Conservation (phyloP, 2,113 vertebrate genomes). For the Rutilus rutilus region DNA sequence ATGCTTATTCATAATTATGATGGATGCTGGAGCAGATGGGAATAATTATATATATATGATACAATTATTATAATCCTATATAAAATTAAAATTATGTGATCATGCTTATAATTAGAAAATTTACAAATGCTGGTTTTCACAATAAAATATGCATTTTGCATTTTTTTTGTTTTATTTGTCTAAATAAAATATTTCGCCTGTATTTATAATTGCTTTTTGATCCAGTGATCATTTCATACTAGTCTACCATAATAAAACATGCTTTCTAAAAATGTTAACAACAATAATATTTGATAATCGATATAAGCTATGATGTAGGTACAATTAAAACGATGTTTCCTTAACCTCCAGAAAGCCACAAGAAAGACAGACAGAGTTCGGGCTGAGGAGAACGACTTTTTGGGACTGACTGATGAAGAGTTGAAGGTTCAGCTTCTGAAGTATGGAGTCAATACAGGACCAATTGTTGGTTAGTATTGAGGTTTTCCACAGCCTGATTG, state of each 20-base stretch:
- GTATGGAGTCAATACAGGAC: conserved; percentile 87
- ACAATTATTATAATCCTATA: too few species aligned
- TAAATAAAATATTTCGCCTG: too few species aligned
- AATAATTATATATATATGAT: too few species aligned
- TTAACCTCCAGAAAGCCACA: conserved; percentile 86
- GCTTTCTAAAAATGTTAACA: not conserved
- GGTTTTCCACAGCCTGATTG: not conserved
- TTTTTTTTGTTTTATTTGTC: too few species aligned
- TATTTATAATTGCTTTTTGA: too few species aligned
- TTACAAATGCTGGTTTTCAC: too few species aligned
- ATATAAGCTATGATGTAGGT: not conserved
- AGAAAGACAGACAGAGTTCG: conserved; percentile 93
- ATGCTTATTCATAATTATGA: too few species aligned
- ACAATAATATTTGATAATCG: too few species aligned
- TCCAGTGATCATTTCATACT: not conserved
- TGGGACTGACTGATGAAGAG: conserved; percentile 88
- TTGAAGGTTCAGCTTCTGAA: conserved; percentile 87
- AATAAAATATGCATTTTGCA: too few species aligned
- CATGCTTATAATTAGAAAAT: too few species aligned
- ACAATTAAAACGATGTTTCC: not conserved
- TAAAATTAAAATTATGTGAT: too few species aligned
- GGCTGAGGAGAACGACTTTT: conserved; percentile 82
- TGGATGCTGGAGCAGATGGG: too few species aligned
- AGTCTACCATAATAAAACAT: not conserved
- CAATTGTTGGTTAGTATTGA: conserved; percentile 85